Evolutionary conservation across 2,797 vertebrate genomes (phyloP).

Genomic region (Sphaeramia orbicularis): DNA sequence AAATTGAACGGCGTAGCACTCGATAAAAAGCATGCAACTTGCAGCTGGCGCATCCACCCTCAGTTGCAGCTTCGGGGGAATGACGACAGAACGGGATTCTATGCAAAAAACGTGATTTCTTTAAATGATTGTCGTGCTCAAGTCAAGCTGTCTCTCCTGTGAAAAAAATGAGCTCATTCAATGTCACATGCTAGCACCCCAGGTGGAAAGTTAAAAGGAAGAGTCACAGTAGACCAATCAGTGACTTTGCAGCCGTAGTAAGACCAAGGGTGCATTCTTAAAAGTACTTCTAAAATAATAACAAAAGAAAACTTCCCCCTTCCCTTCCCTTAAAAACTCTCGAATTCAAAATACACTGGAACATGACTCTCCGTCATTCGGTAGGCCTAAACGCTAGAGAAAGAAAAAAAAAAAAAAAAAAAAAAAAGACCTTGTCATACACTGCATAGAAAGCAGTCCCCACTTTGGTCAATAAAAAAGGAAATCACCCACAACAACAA

Average conservation of each 20-base stretch:
- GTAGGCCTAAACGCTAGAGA: conserved; percentile 87
- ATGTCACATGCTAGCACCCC: conserved; percentile 89
- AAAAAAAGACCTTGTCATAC: conserved; percentile 94
- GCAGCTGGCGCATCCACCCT: not conserved
- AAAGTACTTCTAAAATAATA: conserved; percentile 85
- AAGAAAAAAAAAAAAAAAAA: conserved; percentile 76
- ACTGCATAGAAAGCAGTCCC: conserved; percentile 99
- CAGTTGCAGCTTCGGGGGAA: conserved; percentile 30
- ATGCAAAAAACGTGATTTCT: conserved; percentile 48
- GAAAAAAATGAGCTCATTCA: conserved; percentile 84
- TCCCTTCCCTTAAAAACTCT: conserved; percentile 72
- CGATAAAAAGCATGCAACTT: conserved; percentile 34
- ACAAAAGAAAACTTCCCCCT: conserved; percentile 59
- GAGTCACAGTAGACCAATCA: conserved; percentile 94
- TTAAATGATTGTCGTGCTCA: conserved; percentile 88
- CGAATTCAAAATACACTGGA: conserved; percentile 86
- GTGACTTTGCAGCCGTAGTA: conserved; percentile 95
- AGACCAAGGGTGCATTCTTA: conserved; percentile 90
- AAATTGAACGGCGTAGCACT: conserved; percentile 47
- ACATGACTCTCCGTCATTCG: conserved; percentile 90
- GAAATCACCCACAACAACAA: conserved; percentile 80
- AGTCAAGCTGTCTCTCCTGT: conserved; percentile 93
- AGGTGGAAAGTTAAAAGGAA: conserved; percentile 88
- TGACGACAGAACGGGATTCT: conserved; percentile 35
- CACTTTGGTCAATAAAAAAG: conserved; percentile 97